Evolutionary conservation across 2,888 invertebrate genomes (phyloP), one percentile per base, ranked within the genome.

Genomic region (Trichopria drosophilae): DNA sequence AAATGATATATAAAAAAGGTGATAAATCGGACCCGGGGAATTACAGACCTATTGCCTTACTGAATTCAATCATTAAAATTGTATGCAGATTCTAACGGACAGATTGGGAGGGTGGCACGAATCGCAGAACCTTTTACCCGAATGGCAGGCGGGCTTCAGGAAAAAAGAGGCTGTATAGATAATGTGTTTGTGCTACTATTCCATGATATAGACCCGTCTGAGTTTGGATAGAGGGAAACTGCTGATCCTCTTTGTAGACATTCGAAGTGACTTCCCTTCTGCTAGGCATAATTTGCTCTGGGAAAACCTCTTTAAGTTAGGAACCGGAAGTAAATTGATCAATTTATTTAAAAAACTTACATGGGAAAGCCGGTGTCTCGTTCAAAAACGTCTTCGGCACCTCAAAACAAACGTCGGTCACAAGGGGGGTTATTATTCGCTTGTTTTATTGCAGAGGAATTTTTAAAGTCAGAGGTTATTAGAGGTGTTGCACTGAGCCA

Each of bases 1-100:
- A 31, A 31, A 31, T 31, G 31, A n/a, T 31, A 31, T 31, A 31
- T 31, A 31, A 31, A n/a, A 31, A 31, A n/a, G 9, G 31, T 10
- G 31, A 31, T 31, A 31, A 31, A n/a, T 31, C 12, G 31, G 31
- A 31, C 31, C 31, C 31, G 31, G 31, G 15, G 31, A 31, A 31
- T 31, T 31, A 31, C 13, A 31, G 31, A 31, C 31, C 31, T n/a
- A 31, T 31, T 31, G 31, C 31, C n/a, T n/a, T 31, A 9, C 15
- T 31, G 31, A 31, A 31, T 31, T 31, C 31, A 9, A 31, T 31
- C 31, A 31, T 31, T 31, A 31, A 31, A 31, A 10, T n/a, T n/a
- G n/a, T n/a, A n/a, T n/a, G n/a, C n/a, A n/a, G n/a, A n/a, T n/a
- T n/a, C n/a, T n/a, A 31, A 31, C 31, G 12, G n/a, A 31, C 31